Evolutionary conservation across 2,888 invertebrate species (phyloP), one percentile per base, ranked within the genome.

Genomic region (Synanthedon tipuliformis): DNA sequence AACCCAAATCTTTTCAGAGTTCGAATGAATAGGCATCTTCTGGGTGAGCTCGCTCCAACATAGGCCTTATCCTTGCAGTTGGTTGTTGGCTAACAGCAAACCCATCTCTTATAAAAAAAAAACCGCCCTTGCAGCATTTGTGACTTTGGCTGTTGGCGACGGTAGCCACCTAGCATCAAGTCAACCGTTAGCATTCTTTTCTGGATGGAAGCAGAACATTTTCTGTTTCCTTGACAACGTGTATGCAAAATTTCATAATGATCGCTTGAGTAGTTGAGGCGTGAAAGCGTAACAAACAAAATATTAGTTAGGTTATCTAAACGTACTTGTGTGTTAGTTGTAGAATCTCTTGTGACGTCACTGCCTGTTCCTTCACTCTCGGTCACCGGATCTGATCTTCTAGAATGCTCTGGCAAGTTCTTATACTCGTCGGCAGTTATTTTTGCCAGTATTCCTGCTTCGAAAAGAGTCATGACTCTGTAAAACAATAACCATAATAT

Each of bases 371-470:
- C 71, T n/a, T 81, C 82, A 16, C 77, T 81, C 59, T 86, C 86
- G 0, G 83, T 83, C 1, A 86, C 86, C 0, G 82, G 81, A 5
- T 78, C 78, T 1, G 79, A 85, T 63, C 86, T 71, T 80, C 83
- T 82, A 3, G 86, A 71, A 34, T 78, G 76, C 70, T 91, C 81
- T 56, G 92, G 92, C 59, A 93, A 86, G 57, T 90, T 91, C 66
- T 90, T 92, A 68, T 93, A 94, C 66, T 94, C 94, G 52, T 91
- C 91, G 60, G 91, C 91, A 0, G 94, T 93, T 88, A 94, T 93
- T 80, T 93, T 93, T 0, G 91, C 90, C 52, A 93, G 75, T 51
- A 94, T 93, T 2, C 94, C 94, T 1, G 92, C 92, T 80, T 94
- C 93, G 62, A 93, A 94, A 5, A 93, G 84, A 41, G 90, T 89